Percentiles rank a stretch among this genome's conserved stretches.
These are phyloP conservation scores for Xylocopa sonorina DNA, from an alignment of 1,140 invertebrate genomes.

Conservation along the genomic window DNA sequence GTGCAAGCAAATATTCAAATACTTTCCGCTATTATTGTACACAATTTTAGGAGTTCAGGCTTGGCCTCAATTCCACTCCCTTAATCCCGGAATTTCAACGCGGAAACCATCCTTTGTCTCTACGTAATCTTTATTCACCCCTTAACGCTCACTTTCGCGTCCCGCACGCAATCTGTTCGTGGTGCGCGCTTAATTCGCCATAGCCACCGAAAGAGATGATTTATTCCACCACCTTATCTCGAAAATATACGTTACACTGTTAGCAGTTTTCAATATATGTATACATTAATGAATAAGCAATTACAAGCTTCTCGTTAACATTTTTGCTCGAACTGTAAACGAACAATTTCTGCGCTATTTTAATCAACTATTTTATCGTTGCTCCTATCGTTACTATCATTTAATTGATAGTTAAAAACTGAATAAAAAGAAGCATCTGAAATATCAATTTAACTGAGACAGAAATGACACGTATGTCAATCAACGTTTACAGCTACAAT, in stretches of 20 bases:
- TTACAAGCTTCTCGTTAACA: background rate
- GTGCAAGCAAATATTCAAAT: too few species aligned
- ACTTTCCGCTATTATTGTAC: too few species aligned
- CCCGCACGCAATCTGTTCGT: background rate
- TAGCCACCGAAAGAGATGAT: background rate
- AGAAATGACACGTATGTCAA: too few species aligned
- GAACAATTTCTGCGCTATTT: background rate
- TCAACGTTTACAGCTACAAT: too few species aligned
- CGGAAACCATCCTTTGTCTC: background rate
- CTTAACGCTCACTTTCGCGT: background rate
- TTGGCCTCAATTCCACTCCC: background rate
- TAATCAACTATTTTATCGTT: background rate
- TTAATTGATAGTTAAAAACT: too few species aligned
- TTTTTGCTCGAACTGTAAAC: background rate
- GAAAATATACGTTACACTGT: background rate
- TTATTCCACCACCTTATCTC: conserved; percentile 4
- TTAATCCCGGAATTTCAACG: background rate
- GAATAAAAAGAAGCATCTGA: too few species aligned
- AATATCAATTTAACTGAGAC: too few species aligned
- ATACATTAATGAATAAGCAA: background rate
- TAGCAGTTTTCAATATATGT: background rate
- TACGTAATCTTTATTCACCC: conserved; percentile 4
- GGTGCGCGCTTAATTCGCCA: background rate
- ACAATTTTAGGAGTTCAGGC: background rate
- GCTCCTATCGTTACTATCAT: background rate